phyloP scores from a whole-genome alignment of 1,140 invertebrate species.

The Colletes gigas region DNA sequence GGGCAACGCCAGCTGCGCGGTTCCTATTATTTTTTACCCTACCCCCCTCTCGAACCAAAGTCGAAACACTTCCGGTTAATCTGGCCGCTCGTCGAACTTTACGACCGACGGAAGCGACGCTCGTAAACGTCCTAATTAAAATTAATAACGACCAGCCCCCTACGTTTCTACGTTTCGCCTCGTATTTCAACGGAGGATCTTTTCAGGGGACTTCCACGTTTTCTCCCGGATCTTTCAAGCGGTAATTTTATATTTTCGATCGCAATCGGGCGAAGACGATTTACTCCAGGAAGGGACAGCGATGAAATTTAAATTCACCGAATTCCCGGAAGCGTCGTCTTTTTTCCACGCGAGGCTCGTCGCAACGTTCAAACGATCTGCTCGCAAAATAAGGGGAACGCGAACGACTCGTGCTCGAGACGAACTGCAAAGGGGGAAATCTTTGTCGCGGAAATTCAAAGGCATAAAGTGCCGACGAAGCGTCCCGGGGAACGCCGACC shows the following conservation, averaged over 20 bases:
- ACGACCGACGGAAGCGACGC: conserved; percentile 22
- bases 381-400: conserved; percentile 37
- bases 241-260: conserved; percentile 1
- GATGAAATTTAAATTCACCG: conserved; percentile 51
- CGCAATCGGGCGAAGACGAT: conserved; percentile 38
- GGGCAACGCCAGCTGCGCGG: background rate
- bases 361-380: conserved; percentile 36
- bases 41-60: conserved; percentile 4
- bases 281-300: conserved; percentile 10
- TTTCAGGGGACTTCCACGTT: too few species aligned
- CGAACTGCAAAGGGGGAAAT: conserved; percentile 26
- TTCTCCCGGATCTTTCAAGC: too few species aligned
- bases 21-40: conserved; percentile 32
- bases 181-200: too few species aligned
- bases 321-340: background rate
- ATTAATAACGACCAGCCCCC: conserved; percentile 29
- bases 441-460: conserved; percentile 62
- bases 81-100: conserved; percentile 52
- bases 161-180: too few species aligned
- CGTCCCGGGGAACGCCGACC: conserved; percentile 46
- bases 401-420: conserved; percentile 7
- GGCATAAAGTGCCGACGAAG: conserved; percentile 61
- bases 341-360: conserved; percentile 12
- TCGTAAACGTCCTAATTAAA: conserved; percentile 69
- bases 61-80: conserved; percentile 34